Base-by-base conservation (phyloP, 2,113 vertebrate species). In the Tyto alba region DNA sequence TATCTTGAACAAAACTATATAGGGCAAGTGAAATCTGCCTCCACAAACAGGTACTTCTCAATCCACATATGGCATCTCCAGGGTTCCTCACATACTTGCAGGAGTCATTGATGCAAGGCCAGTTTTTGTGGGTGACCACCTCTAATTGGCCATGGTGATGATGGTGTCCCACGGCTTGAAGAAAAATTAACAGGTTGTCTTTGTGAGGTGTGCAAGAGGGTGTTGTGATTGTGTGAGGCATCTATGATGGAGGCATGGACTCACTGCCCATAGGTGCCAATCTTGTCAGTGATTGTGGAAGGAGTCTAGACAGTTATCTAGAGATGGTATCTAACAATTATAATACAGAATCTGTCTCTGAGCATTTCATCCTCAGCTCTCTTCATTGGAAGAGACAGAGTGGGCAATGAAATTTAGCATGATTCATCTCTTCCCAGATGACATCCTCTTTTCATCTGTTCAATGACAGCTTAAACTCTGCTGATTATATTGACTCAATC, bases 221-320 rank as follows among this genome's bases (percentile, higher is more conserved):
- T n/a, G 7, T 32, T 22, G 25, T 16, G 2, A 47, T 62, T 1
- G 0, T 1, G 3, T 29, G 55, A 79, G 34, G 8, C 25, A 66
- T 4, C 40, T 30, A 16, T 41, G 21, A 63, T 0, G 0, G 32
- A 32, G 45, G 30, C 29, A 34, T 11, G 36, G 41, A 47, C 16
- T 59, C 27, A 27, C 16, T 1, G 1, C 25, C 6, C 3, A 2
- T 1, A 21, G 52, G 20, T 74, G 68, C 32, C 88, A 72, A 0
- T 45, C 77, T 81, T 11, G 3, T 34, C 43, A 53, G 53, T 22
- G 22, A 32, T 30, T 53, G 17, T 57, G 11, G 45, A 64, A 92
- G 67, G 13, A 85, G 45, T n/a, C 57, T 82, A 87, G 75, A 50
- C 82, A 59, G 47, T 45, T 60, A 80, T 40, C 16, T 45, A 41